Percentiles rank a stretch among this genome's conserved stretches.
Conservation (phyloP, 2,888 invertebrate species). For the Lordiphosa fenestrarum region DNA sequence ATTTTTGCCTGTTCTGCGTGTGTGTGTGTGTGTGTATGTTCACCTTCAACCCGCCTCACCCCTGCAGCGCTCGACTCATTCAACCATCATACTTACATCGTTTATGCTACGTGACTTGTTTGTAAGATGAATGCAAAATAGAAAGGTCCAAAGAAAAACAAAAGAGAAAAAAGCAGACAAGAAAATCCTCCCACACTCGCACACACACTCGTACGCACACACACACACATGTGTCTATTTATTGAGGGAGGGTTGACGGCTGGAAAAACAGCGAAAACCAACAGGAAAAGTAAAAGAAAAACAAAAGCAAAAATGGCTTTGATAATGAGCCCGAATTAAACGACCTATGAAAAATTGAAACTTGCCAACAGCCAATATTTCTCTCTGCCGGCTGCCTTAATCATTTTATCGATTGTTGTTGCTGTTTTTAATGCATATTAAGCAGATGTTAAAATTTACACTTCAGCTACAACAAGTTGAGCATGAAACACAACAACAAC, state of each 20-base stretch:
- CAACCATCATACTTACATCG: constrained; percentile 39
- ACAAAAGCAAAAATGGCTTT: constrained; percentile 16
- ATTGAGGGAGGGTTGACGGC: constrained; percentile 32
- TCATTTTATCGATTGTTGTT: constrained; percentile 37
- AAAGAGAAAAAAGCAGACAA: constrained; percentile 8
- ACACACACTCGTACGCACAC: constrained; percentile 16
- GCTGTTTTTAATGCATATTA: constrained; percentile 67
- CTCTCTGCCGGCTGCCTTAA: constrained; percentile 19
- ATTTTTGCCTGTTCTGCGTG: constrained; percentile 13
- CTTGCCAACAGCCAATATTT: constrained; percentile 2
- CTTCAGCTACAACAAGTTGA: constrained; percentile 67
- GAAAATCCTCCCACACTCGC: constrained; percentile 12
- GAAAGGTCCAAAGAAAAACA: constrained; percentile 26
- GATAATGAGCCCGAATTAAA: constrained; percentile 62
- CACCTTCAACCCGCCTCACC: constrained; percentile 33
- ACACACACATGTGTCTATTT: constrained; percentile 14
- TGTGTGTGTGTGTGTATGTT: constrained; percentile 14
- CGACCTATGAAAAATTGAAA: constrained; percentile 23
- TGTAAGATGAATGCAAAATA: constrained; percentile 66
- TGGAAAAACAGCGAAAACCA: constrained; percentile 70
- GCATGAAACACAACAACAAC: constrained; percentile 47
- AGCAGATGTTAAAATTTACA: constrained; percentile 68
- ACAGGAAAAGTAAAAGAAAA: constrained; percentile 26
- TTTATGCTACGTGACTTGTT: constrained; percentile 45
- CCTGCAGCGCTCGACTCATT: constrained; percentile 11